Evolutionary conservation across 2,888 invertebrate species (phyloP).

Genomic region (Eudemis profundana): DNA sequence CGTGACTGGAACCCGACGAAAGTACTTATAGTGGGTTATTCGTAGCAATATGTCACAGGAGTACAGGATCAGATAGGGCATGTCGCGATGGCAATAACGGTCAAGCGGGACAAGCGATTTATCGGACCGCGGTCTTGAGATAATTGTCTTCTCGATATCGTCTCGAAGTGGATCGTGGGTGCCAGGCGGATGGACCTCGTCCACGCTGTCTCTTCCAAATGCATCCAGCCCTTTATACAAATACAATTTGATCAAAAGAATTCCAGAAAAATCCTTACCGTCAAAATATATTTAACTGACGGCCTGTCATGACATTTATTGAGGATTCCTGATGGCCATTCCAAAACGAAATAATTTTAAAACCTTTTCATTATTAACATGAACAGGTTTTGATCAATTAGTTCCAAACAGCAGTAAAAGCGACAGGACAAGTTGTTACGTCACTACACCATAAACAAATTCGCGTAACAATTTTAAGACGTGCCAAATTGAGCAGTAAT

Average conservation of each 20-base stretch:
- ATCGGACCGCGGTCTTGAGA: constrained; percentile 57
- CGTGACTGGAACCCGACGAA: constrained; percentile 56
- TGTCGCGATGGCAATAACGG: constrained; percentile 62
- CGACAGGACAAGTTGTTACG: constrained; percentile 28
- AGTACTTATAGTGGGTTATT: constrained; percentile 56
- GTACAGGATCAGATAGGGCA: constrained; percentile 63
- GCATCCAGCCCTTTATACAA: constrained; percentile 9
- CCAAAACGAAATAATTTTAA: constrained; percentile 12
- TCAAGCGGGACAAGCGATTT: constrained; percentile 64
- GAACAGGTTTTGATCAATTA: constrained; percentile 33
- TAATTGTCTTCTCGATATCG: constrained; percentile 71
- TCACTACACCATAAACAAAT: constrained; percentile 34
- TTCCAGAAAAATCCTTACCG: constrained; percentile 23
- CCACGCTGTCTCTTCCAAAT: constrained; percentile 52
- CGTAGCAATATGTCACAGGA: constrained; percentile 65
- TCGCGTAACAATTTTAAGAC: constrained; percentile 31
- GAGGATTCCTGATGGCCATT: background rate
- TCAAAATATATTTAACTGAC: constrained; percentile 15
- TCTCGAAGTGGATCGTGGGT: constrained; percentile 67
- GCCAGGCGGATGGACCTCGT: constrained; percentile 52
- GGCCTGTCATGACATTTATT: background rate
- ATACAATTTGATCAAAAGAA: constrained; percentile 16
- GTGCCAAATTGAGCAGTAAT: constrained; percentile 39
- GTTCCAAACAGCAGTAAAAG: constrained; percentile 25
- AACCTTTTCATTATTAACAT: constrained; percentile 11